These are phyloP conservation scores for Myotis vivesi DNA, from an alignment of 2,797 vertebrate genomes.

Conservation along the genomic window DNA sequence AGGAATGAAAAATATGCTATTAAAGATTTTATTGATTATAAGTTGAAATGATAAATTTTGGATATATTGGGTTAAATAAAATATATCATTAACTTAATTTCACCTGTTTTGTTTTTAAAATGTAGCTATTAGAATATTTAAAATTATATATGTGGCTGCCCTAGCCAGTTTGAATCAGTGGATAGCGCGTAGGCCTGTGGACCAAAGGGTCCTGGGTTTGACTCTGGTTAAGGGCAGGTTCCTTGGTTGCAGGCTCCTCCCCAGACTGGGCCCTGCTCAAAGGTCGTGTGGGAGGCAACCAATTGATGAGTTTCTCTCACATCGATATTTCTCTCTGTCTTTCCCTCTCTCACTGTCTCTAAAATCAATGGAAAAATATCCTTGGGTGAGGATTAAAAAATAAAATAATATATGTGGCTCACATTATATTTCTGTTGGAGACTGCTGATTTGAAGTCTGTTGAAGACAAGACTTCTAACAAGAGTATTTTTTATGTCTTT, in stretches of 20 bases:
- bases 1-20: neutral
- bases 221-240: too few species aligned
- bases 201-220: too few species aligned
- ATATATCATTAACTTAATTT: slow-evolving; percentile 14
- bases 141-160: neutral
- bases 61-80: slow-evolving; percentile 30
- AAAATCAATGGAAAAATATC: too few species aligned
- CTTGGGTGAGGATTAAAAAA: too few species aligned
- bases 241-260: too few species aligned
- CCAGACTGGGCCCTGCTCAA: too few species aligned
- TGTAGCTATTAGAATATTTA: slow-evolving; percentile 11
- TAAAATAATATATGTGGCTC: neutral
- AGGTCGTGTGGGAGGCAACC: too few species aligned
- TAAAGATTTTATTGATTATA: slow-evolving; percentile 32
- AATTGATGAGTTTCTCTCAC: too few species aligned
- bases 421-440: slow-evolving; percentile 37
- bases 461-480: slow-evolving; percentile 3
- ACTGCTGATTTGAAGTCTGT: neutral
- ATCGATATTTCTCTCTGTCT: too few species aligned
- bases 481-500: slow-evolving; percentile 10
- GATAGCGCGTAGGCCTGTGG: too few species aligned
- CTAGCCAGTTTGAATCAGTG: too few species aligned
- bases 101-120: slow-evolving; percentile 2
- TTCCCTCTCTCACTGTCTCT: too few species aligned
- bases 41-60: slow-evolving; percentile 48